Evolutionary conservation across 2,113 vertebrate genomes (phyloP).

Genomic region (Falcunculus frontatus): DNA sequence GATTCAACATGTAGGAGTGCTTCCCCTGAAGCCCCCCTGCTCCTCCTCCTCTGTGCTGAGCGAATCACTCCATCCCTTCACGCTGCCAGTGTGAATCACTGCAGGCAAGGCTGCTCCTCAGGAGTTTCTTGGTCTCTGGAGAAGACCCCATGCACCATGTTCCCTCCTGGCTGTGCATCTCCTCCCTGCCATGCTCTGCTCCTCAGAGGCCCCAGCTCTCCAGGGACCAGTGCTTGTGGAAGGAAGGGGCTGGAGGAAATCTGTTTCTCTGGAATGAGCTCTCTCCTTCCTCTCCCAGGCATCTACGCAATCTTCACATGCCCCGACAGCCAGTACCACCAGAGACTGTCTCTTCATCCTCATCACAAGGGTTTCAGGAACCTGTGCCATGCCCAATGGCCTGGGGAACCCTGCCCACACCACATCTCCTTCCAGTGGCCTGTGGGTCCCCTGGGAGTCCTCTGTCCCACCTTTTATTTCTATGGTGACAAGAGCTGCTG

Average conservation of each 20-base stretch:
- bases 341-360: not conserved
- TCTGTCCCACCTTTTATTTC: not conserved
- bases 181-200: not conserved
- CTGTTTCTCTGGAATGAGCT: not conserved
- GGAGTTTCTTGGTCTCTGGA: not conserved
- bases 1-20: not conserved
- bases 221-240: fast-evolving
- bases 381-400: fast-evolving
- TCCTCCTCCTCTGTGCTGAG: not conserved
- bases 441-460: not conserved
- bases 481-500: not conserved
- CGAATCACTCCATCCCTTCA: fast-evolving
- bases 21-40: not conserved
- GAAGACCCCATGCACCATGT: not conserved
- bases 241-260: not conserved
- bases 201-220: not conserved
- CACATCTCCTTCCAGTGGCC: not conserved
- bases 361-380: fast-evolving
- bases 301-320: not conserved
- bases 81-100: fast-evolving
- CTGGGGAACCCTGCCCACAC: not conserved
- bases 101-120: not conserved
- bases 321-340: not conserved
- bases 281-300: not conserved
- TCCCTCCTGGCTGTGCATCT: not conserved